Percentiles rank a stretch among this genome's conserved stretches.
Conservation (phyloP, 2,888 invertebrate species). For the Erebia ligea region DNA sequence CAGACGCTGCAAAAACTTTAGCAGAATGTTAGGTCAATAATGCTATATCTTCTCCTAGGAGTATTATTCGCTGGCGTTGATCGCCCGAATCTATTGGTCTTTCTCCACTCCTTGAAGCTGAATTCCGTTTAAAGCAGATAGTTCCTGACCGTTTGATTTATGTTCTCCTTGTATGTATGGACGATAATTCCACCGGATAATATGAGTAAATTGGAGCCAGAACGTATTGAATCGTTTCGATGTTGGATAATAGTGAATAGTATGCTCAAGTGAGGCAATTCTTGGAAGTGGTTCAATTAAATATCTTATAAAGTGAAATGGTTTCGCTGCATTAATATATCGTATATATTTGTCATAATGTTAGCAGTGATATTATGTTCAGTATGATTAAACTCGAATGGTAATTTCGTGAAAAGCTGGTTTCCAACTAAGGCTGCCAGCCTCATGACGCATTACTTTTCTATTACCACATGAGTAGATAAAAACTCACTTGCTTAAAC, state of each 20-base stretch:
- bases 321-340: not conserved
- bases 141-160: slow-evolving; percentile 32
- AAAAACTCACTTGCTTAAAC: too few relatives aligned
- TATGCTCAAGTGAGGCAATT: not conserved
- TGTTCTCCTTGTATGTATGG: slow-evolving; percentile 11
- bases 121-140: slow-evolving; percentile 36
- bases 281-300: slow-evolving; percentile 1
- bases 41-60: not conserved
- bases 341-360: not conserved
- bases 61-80: slow-evolving; percentile 35
- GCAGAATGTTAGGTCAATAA: too few relatives aligned
- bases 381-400: not conserved
- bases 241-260: slow-evolving; percentile 5
- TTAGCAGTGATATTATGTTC: not conserved
- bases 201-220: slow-evolving; percentile 7
- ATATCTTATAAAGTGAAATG: not conserved
- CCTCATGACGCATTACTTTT: too few relatives aligned
- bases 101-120: slow-evolving; percentile 41
- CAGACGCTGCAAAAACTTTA: too few relatives aligned
- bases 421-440: too few relatives aligned
- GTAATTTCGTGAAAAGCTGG: not conserved
- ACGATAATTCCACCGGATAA: slow-evolving; percentile 11
- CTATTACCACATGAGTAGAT: too few relatives aligned
- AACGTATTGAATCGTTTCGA: slow-evolving; percentile 7
- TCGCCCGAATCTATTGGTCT: slow-evolving; percentile 67